phyloP scores from a whole-genome alignment of 2,797 vertebrate species.

The Caiman crocodilus region DNA sequence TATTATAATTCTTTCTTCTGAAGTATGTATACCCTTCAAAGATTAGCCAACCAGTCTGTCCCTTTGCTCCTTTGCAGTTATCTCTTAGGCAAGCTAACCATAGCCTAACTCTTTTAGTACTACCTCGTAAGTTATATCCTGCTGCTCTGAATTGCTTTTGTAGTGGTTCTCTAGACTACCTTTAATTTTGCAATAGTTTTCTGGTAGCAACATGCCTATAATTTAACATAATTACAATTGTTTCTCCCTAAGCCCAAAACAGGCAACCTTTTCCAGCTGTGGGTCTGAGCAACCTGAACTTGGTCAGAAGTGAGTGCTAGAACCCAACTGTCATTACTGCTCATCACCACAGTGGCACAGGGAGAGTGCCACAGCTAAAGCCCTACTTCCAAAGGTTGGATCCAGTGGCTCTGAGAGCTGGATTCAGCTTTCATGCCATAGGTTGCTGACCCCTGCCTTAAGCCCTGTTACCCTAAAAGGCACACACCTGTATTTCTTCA shows the following conservation, averaged over 20 bases:
- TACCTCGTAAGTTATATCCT: background rate
- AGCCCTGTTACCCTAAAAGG: background rate
- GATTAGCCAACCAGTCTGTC: accelerated
- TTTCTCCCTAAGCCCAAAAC: no score
- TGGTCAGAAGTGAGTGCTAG: no score
- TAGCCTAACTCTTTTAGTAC: background rate
- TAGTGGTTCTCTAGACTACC: background rate
- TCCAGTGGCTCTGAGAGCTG: no score
- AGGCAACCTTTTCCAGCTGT: no score
- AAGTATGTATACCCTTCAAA: background rate
- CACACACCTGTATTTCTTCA: no score
- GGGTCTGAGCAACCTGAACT: no score
- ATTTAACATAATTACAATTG: background rate
- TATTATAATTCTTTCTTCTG: background rate
- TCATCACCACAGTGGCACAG: no score
- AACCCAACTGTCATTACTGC: no score
- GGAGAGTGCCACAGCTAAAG: no score
- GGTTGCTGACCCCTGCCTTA: background rate
- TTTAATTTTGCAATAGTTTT: background rate
- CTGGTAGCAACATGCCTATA: accelerated
- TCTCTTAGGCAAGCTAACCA: background rate
- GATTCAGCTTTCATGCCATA: background rate
- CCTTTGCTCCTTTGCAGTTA: accelerated
- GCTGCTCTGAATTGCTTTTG: background rate
- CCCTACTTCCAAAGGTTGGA: no score